Evolutionary conservation across 2,113 vertebrate genomes (phyloP), one percentile per base, ranked within the genome.

Genomic region (Oxyura jamaicensis): DNA sequence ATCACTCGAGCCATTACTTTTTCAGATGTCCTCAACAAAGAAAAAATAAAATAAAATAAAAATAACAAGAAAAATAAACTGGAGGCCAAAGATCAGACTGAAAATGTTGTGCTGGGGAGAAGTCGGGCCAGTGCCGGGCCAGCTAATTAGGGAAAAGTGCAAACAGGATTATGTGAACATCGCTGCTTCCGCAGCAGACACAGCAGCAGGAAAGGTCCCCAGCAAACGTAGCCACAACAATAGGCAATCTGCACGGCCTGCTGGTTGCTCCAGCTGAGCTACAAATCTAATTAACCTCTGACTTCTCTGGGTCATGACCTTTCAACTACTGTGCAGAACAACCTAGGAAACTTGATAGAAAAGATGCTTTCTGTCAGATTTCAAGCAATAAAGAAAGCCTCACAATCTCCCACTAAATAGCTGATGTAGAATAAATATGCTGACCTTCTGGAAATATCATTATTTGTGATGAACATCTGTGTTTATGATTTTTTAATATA

Each of bases 261-360:
- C 85, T 91, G 79, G 79, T 75, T 83, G 60, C 53, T 93, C 46
- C 92, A 95, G 73, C 65, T 94, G 86, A 48, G 91, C 80, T 95
- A 77, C 93, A 95, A 96, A 92, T 91, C 85, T 95, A 55, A 93
- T 97, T 96, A 96, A 90, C 88, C 88, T 96, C 84, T 75, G 76
- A 69, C 83, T 84, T 78, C 19, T 53, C 6, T 73, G 69, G 73
- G 83, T 95, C 77, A 48, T 46, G 58, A 39, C 42, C 41, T 94
- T 88, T 94, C 83, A 81, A 50, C 42, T 88, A 44, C 58, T 95
- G 83, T 91, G 48, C 74, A n/a, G 18, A 81, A 62, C 41, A 86
- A 20, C 56, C n/a, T 52, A 52, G 74, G 73, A 86, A 81, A 65
- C 23, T 5, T 6, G 55, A 44, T 36, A 67, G 42, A 92, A 75